Evolutionary conservation across 2,113 vertebrate species (phyloP), one percentile per base, ranked within the genome.

Genomic region (Calyptomena viridis): DNA sequence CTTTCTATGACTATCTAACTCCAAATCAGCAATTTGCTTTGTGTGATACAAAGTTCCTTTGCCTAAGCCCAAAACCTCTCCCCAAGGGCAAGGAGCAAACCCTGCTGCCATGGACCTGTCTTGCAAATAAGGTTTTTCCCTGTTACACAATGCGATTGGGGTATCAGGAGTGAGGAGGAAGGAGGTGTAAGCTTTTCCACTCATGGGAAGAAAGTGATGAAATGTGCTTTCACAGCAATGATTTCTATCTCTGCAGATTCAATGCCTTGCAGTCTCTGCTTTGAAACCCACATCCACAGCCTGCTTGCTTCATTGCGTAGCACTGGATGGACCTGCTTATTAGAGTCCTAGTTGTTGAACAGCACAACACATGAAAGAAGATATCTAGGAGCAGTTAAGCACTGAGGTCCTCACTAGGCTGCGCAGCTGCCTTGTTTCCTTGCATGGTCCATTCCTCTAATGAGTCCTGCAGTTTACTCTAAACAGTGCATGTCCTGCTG

Each of bases 1-100:
- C 80, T 96, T 87, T 87, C 90, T 94, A 22, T 49, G n/a, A 30
- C 69, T 83, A 59, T 81, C 58, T 82, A 94, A 83, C 83, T 94
- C 84, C 56, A 16, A 95, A 94, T 88, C 44, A 95, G 49, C 56
- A 88, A 67, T 96, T 97, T 96, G 55, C 78, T 96, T 83, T 91
- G 60, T 86, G 63, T 89, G 56, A 64, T 37, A 50, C 5, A 10
- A 81, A 90, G 18, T 63, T 89, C 56, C 59, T 88, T 56, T 40
- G 31, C 52, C 44, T 15, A 5, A 67, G 12, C 22, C 53, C 53
- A 12, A 82, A 76, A 89, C 6, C 46, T 74, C 27, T 46, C 37
- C 25, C 31, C 40, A 59, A 37, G 31, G 39, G 24, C 81, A 56
- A 86, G 39, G 47, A 24, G 92, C 56, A 84, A 76, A 24, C 5